Evolutionary conservation across 2,888 invertebrate species (phyloP).

Genomic region (Notocelia uddmanniana): DNA sequence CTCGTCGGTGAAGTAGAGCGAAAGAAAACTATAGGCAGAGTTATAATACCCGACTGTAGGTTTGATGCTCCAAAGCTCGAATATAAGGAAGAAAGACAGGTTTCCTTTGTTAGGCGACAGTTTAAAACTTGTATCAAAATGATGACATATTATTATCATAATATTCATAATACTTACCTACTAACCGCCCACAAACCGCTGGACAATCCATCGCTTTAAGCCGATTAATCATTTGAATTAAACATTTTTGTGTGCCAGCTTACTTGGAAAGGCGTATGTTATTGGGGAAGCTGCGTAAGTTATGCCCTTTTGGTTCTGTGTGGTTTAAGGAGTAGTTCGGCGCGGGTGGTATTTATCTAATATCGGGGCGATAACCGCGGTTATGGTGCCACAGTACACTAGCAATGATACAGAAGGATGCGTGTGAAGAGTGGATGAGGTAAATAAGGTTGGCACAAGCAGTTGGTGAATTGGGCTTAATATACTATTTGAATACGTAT

Average conservation of each 20-base stretch:
- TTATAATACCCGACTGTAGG: neutral
- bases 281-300: neutral
- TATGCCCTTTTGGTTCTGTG: neutral
- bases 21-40: neutral
- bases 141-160: neutral
- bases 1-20: neutral
- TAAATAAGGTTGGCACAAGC: too few species aligned
- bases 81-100: neutral
- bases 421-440: too few species aligned
- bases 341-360: conserved; percentile 19
- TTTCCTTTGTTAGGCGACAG: neutral
- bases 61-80: too few species aligned
- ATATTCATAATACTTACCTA: conserved; percentile 6
- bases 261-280: neutral
- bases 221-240: conserved; percentile 8
- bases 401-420: neutral
- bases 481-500: too few species aligned
- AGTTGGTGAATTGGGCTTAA: too few species aligned
- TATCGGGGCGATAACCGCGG: conserved; percentile 21
- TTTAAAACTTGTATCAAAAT: neutral
- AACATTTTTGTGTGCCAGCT: neutral
- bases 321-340: neutral
- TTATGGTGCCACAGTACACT: neutral
- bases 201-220: conserved; percentile 16
- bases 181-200: conserved; percentile 24